Conservation (phyloP, 2,113 vertebrate genomes). For the Crotalus viridis region DNA sequence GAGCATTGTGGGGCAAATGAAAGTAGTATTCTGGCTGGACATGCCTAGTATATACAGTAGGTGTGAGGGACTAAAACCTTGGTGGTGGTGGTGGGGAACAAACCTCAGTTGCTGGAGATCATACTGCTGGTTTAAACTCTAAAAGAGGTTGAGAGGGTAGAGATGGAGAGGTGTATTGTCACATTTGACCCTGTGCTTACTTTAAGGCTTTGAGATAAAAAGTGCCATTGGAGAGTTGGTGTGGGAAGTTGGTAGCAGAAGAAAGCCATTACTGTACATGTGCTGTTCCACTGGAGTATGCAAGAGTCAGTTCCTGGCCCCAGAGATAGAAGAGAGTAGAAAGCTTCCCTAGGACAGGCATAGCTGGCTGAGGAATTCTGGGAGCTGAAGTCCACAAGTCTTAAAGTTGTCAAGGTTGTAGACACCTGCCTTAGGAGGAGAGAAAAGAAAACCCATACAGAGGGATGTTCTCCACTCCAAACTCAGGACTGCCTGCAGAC, state of each 20-base stretch:
- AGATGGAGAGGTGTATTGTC: neutral
- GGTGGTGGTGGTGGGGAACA: neutral
- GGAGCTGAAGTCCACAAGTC: too few species aligned
- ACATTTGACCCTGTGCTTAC: neutral
- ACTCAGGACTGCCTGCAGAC: neutral
- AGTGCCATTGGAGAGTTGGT: neutral
- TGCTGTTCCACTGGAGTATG: neutral
- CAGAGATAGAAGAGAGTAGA: neutral
- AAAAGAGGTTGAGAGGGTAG: neutral
- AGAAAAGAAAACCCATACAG: neutral
- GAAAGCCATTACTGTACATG: neutral
- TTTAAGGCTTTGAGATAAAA: neutral
- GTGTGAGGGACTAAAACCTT: neutral
- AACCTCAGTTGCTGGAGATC: neutral
- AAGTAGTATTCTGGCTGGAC: neutral
- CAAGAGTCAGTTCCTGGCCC: neutral
- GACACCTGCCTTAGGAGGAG: neutral
- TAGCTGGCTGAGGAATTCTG: too few species aligned
- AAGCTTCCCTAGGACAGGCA: neutral
- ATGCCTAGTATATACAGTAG: neutral
- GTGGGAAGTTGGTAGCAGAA: neutral
- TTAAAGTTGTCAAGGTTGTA: too few species aligned
- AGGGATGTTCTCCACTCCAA: neutral
- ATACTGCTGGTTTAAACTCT: neutral
- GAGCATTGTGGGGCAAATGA: neutral